Percentiles rank a stretch among this genome's conserved stretches.
phyloP scores from a whole-genome alignment of 2,113 vertebrate genomes.

The Zosterops japonicus region DNA sequence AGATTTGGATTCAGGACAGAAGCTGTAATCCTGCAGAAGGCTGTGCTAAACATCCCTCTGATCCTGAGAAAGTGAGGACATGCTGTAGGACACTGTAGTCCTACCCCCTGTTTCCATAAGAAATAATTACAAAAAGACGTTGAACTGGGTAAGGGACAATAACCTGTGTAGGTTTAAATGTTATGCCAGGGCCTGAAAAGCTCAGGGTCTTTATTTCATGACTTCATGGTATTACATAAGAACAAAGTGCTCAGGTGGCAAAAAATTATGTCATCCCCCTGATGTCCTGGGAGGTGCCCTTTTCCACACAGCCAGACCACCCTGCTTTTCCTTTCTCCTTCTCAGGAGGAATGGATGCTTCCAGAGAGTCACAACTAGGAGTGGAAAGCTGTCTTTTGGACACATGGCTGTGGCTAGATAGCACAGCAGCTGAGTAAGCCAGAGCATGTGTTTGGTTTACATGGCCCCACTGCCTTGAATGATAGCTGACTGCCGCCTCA shows the following conservation, averaged over 20 bases:
- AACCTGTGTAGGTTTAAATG: not conserved
- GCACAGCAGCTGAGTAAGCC: slow-evolving; percentile 25
- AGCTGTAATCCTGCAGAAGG: not conserved
- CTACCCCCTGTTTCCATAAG: not conserved
- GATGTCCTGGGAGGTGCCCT: not conserved
- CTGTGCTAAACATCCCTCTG: not conserved
- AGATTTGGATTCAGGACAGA: not conserved
- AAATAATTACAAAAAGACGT: not conserved
- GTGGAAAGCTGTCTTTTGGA: not conserved
- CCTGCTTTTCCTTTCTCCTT: not conserved
- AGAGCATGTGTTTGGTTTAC: not conserved
- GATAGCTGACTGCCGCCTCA: not conserved
- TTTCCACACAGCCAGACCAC: accelerated
- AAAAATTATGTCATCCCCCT: not conserved
- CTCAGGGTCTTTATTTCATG: not conserved
- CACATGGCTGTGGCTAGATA: not conserved
- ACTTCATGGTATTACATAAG: not conserved
- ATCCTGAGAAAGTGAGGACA: not conserved
- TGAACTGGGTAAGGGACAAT: not conserved
- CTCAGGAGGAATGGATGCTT: not conserved
- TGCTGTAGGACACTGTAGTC: not conserved
- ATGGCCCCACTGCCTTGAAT: not conserved
- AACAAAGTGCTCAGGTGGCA: not conserved
- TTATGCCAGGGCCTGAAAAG: not conserved
- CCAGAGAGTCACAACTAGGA: accelerated